Conservation (phyloP, 2,797 vertebrate genomes). For the Amblyopsis hoosieri region DNA sequence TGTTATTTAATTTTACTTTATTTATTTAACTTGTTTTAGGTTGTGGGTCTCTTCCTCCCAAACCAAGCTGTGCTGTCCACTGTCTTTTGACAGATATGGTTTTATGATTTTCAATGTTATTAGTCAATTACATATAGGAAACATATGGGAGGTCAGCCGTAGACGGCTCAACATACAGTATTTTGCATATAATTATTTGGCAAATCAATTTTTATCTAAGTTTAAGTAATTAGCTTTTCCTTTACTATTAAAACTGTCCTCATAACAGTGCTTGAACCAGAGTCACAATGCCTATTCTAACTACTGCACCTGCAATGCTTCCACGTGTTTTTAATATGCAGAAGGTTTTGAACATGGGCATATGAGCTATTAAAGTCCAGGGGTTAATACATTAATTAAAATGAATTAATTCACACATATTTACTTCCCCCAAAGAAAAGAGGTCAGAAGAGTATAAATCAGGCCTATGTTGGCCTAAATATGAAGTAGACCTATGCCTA, state of each 20-base stretch:
- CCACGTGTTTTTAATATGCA: constrained; percentile 74
- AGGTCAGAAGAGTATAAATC: too few species aligned
- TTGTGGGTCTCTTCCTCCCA: constrained; percentile 92
- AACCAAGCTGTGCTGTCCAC: constrained; percentile 90
- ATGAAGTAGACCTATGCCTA: too few species aligned
- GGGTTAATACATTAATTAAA: too few species aligned
- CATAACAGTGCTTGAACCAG: constrained; percentile 90
- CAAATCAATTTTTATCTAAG: background rate
- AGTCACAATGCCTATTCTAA: constrained; percentile 96
- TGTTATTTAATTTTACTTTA: constrained; percentile 5
- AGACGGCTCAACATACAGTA: too few species aligned
- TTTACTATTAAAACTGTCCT: background rate
- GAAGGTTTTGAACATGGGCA: too few species aligned
- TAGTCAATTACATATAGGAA: background rate
- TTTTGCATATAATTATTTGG: too few species aligned
- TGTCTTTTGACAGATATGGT: constrained; percentile 92
- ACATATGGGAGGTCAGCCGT: background rate
- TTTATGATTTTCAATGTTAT: background rate
- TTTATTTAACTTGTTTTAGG: constrained; percentile 65
- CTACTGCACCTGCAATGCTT: constrained; percentile 93
- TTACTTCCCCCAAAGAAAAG: too few species aligned
- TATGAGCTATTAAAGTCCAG: too few species aligned
- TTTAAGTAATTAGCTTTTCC: background rate
- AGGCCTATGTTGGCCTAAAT: too few species aligned
- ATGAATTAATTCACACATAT: too few species aligned